Evolutionary conservation across 2,888 invertebrate genomes (phyloP).

Genomic region (Ornithoptera priamus): DNA sequence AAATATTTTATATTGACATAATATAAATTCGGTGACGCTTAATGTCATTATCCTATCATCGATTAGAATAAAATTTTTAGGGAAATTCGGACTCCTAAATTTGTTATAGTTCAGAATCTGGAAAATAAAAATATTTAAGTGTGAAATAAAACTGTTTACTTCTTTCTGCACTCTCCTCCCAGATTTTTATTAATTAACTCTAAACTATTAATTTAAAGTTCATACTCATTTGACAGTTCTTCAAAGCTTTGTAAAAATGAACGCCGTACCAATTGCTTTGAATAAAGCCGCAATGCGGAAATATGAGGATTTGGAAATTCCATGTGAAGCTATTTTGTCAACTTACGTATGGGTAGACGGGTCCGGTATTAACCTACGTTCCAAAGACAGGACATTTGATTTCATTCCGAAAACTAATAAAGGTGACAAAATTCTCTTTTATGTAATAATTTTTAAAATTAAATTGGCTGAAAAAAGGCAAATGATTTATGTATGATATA

Average conservation of each 20-base stretch:
- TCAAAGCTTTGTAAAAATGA: conserved; percentile 47
- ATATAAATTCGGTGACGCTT: neutral
- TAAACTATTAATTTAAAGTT: neutral
- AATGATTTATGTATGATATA: too few relatives aligned
- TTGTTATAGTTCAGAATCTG: neutral
- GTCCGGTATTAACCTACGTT: conserved; percentile 83
- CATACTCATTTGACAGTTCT: neutral
- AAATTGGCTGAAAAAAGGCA: neutral
- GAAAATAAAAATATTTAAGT: neutral
- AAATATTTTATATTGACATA: conserved; percentile 1
- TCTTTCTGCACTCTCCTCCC: neutral
- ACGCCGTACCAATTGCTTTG: conserved; percentile 58
- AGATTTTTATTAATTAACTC: neutral
- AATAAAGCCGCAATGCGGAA: conserved; percentile 76
- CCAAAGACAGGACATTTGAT: conserved; percentile 85
- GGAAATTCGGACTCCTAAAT: conserved; percentile 10
- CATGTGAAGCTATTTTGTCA: conserved; percentile 80
- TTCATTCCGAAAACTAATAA: conserved; percentile 80
- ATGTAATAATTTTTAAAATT: neutral
- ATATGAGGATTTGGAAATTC: conserved; percentile 81
- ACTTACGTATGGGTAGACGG: conserved; percentile 90
- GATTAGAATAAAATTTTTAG: conserved; percentile 1
- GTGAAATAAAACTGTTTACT: neutral
- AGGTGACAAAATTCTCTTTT: conserved; percentile 46
- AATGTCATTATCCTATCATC: neutral